A percentile compares a stretch with the other conserved stretches of the same genome.
These are phyloP conservation scores for Octodonta nipae DNA, from an alignment of 2,888 invertebrate species.

Conservation along the genomic window DNA sequence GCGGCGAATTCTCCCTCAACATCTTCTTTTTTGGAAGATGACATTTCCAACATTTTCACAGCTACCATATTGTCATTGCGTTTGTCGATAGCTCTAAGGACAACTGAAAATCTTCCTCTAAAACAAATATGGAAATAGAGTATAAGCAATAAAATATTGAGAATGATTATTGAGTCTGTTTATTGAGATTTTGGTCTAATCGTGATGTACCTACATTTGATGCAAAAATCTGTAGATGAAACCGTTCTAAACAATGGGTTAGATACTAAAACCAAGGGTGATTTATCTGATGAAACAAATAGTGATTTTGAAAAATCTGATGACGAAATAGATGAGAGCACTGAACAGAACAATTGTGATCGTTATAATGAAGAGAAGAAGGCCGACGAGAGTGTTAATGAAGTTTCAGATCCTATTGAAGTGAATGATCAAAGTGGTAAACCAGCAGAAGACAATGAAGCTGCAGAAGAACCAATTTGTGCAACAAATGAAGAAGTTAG, in stretches of 20 bases:
- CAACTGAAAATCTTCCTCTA: slow-evolving; percentile 75
- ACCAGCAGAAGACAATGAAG: slow-evolving; percentile 2
- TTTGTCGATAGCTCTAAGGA: slow-evolving; percentile 70
- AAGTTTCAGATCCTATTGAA: slow-evolving; percentile 1
- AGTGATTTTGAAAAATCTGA: slow-evolving; percentile 10
- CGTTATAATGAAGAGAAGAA: slow-evolving; percentile 7
- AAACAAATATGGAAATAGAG: too few species aligned
- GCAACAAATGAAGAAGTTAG: slow-evolving; percentile 4
- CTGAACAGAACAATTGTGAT: slow-evolving; percentile 7
- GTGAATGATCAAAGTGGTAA: slow-evolving; percentile 4
- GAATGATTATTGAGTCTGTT: too few species aligned
- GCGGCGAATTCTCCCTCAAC: slow-evolving; percentile 74
- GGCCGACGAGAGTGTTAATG: background rate
- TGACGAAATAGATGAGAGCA: slow-evolving; percentile 9
- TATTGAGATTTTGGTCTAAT: too few species aligned
- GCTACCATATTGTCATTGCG: slow-evolving; percentile 62
- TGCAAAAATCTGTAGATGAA: too few species aligned
- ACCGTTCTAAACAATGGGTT: too few species aligned
- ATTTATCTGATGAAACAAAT: too few species aligned
- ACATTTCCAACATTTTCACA: slow-evolving; percentile 66
- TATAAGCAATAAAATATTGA: too few species aligned
- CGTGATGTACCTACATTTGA: too few species aligned
- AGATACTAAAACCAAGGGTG: too few species aligned
- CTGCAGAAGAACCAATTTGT: slow-evolving; percentile 1
- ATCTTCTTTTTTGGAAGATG: slow-evolving; percentile 49